Percentiles rank a stretch among this genome's conserved stretches.
These are phyloP conservation scores for Copidosoma aretas DNA, from an alignment of 2,888 invertebrate genomes.

Conservation along the genomic window DNA sequence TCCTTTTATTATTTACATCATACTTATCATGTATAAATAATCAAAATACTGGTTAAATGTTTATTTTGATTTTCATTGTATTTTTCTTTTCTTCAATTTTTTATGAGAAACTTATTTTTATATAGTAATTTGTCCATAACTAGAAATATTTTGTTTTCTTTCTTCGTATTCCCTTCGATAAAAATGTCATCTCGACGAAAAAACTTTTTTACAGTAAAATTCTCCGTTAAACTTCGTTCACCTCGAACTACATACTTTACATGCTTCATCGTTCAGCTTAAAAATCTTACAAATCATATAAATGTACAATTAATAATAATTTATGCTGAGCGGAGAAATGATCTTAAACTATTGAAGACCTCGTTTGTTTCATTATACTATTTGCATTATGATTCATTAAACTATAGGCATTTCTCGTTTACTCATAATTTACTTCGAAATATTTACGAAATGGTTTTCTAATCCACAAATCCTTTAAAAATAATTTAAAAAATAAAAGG, in stretches of 20 bases:
- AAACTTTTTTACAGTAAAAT: slow-evolving; percentile 35
- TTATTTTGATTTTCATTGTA: slow-evolving; percentile 41
- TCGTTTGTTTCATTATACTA: background rate
- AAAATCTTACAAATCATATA: slow-evolving; percentile 17
- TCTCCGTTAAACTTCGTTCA: background rate
- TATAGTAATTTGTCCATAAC: slow-evolving; percentile 40
- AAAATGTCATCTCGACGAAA: slow-evolving; percentile 34
- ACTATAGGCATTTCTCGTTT: too few relatives aligned
- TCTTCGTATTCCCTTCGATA: slow-evolving; percentile 30
- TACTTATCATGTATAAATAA: slow-evolving; percentile 38
- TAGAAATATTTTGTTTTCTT: slow-evolving; percentile 39
- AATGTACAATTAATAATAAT: slow-evolving; percentile 25
- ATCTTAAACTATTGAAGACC: background rate
- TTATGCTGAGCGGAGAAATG: slow-evolving; percentile 18
- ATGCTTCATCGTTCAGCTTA: background rate
- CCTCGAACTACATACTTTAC: too few relatives aligned
- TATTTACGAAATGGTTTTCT: too few relatives aligned
- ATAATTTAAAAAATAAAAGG: background rate
- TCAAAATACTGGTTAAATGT: slow-evolving; percentile 40
- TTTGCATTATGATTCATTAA: too few relatives aligned
- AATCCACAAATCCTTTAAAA: background rate
- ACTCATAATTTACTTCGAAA: too few relatives aligned
- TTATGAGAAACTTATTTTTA: slow-evolving; percentile 40
- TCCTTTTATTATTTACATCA: slow-evolving; percentile 39
- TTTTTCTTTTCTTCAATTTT: slow-evolving; percentile 21